Percentiles rank a stretch among this genome's conserved stretches.
Conservation (phyloP, 2,113 vertebrate genomes). For the Ceyx margarethae region DNA sequence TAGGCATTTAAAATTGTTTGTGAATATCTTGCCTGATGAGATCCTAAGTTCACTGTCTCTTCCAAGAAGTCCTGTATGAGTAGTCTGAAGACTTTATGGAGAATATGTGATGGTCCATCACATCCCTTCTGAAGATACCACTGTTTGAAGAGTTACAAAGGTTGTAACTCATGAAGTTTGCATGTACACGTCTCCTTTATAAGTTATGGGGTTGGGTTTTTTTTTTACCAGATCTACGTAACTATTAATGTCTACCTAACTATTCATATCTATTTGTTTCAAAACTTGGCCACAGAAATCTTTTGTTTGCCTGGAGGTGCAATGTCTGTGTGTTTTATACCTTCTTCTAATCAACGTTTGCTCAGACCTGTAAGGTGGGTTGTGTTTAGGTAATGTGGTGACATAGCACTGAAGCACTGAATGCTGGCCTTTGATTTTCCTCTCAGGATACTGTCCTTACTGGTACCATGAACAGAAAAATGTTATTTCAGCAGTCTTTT, state of each 20-base stretch:
- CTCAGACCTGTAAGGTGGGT: neutral
- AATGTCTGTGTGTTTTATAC: neutral
- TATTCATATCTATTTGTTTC: neutral
- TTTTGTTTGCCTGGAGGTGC: neutral
- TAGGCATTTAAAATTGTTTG: neutral
- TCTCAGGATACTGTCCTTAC: neutral
- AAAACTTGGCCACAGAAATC: neutral
- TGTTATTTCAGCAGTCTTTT: neutral
- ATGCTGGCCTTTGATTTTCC: neutral
- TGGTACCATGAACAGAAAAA: neutral
- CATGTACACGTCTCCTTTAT: neutral
- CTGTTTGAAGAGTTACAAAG: neutral
- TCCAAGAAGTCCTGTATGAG: accelerated
- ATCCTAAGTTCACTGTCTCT: neutral
- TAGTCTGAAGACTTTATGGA: neutral
- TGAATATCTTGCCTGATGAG: neutral
- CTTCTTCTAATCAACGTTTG: neutral
- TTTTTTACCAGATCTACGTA: neutral
- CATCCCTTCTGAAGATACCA: neutral
- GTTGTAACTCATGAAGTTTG: neutral
- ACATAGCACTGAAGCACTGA: neutral
- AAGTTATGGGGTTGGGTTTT: neutral
- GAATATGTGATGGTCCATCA: neutral
- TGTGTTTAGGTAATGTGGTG: neutral
- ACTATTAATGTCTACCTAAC: neutral